Evolutionary conservation across 2,888 invertebrate species (phyloP).

Genomic region (Conus canariensis): DNA sequence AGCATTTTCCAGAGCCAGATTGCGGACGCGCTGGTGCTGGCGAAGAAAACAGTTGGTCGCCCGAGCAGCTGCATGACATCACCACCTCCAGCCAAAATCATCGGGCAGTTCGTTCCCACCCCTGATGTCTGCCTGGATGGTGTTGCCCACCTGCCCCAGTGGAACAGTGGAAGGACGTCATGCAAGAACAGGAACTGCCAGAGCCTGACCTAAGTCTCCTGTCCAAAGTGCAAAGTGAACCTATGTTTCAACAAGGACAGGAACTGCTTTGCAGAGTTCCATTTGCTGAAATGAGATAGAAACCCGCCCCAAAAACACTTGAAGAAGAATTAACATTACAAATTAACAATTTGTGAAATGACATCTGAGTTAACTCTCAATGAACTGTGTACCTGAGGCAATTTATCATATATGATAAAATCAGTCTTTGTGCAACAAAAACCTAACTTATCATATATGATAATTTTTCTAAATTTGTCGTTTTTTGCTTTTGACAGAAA

Average conservation of each 20-base stretch:
- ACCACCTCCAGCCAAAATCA: neutral
- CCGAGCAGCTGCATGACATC: neutral
- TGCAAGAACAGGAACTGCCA: constrained; percentile 7
- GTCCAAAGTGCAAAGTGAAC: constrained; percentile 41
- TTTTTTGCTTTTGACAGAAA: neutral
- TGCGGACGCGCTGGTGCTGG: neutral
- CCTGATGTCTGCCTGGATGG: neutral
- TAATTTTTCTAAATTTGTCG: neutral
- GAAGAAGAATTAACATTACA: neutral
- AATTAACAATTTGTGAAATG: neutral
- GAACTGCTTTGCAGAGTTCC: constrained; percentile 46
- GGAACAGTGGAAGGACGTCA: neutral
- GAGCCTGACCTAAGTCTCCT: constrained; percentile 14
- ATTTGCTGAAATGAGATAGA: neutral
- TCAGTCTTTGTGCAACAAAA: neutral
- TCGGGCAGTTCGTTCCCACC: neutral
- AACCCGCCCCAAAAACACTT: neutral
- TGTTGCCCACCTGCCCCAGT: neutral
- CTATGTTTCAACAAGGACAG: constrained; percentile 23
- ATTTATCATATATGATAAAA: constrained; percentile 29
- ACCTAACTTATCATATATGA: constrained; percentile 8
- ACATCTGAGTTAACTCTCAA: neutral
- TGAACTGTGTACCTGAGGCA: neutral
- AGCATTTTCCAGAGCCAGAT: constrained; percentile 30
- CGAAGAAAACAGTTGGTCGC: neutral